These are phyloP conservation scores for Macroteleia sp. DNA, from an alignment of 2,888 invertebrate species.

Conservation along the genomic window DNA sequence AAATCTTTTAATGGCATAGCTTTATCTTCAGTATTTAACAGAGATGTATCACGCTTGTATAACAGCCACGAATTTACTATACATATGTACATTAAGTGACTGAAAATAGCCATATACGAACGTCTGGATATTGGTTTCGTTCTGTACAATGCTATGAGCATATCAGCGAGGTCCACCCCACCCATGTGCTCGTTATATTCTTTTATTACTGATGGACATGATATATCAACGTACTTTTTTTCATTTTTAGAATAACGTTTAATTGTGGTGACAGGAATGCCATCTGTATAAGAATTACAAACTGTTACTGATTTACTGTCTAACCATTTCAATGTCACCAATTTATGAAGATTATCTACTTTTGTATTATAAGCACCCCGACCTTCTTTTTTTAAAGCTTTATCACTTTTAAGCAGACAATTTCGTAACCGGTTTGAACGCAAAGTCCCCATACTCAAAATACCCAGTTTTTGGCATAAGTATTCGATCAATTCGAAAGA, in stretches of 20 bases:
- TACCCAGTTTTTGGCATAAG: too few relatives aligned
- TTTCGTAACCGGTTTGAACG: too few relatives aligned
- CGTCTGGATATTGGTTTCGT: slow-evolving; percentile 71
- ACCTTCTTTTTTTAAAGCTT: too few relatives aligned
- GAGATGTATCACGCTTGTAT: slow-evolving; percentile 1
- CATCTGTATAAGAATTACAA: slow-evolving; percentile 49
- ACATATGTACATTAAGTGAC: slow-evolving; percentile 71
- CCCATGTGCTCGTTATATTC: slow-evolving; percentile 66
- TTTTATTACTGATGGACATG: slow-evolving; percentile 65
- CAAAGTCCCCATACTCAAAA: too few relatives aligned
- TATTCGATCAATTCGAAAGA: too few relatives aligned
- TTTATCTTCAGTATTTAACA: not conserved
- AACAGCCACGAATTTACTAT: slow-evolving; percentile 71
- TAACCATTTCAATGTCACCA: slow-evolving; percentile 67
- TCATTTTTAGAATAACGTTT: slow-evolving; percentile 46
- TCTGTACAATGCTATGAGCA: slow-evolving; percentile 66
- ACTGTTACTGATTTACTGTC: slow-evolving; percentile 66
- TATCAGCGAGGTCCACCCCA: slow-evolving; percentile 71
- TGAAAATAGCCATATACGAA: slow-evolving; percentile 68
- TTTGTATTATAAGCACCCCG: too few relatives aligned
- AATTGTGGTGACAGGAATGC: slow-evolving; percentile 20
- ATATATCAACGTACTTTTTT: slow-evolving; percentile 69
- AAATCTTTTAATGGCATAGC: slow-evolving; percentile 10
- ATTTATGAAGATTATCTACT: slow-evolving; percentile 25
- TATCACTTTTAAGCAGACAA: too few relatives aligned